These are phyloP conservation scores for Calameuta pallipes DNA, from an alignment of 2,888 invertebrate genomes.

Conservation along the genomic window DNA sequence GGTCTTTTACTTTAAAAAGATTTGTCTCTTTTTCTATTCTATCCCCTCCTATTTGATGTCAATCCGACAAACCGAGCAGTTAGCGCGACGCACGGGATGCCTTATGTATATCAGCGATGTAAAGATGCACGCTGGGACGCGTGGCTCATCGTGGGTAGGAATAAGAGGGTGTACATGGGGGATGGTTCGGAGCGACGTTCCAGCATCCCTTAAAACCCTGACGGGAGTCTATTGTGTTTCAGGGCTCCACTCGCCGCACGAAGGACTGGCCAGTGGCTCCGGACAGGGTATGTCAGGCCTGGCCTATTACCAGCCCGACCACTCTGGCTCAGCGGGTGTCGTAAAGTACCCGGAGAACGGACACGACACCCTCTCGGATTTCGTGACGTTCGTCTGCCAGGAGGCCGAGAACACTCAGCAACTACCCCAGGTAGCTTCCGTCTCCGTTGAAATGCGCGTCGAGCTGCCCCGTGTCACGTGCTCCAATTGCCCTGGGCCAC, in stretches of 20 bases:
- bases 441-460: conserved; percentile 32
- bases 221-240: conserved; percentile 49
- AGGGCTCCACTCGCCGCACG: conserved; percentile 69
- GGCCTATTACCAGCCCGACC: conserved; percentile 71
- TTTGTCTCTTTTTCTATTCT: too few relatives aligned
- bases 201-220: neutral
- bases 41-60: too few relatives aligned
- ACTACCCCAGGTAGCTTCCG: conserved; percentile 75
- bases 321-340: conserved; percentile 64
- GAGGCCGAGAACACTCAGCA: conserved; percentile 86
- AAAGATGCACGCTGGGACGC: too few relatives aligned
- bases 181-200: neutral
- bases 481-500: conserved; percentile 53
- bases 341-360: conserved; percentile 86
- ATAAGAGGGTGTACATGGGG: neutral
- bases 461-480: conserved; percentile 49
- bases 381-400: conserved; percentile 96
- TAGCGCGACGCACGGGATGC: too few relatives aligned
- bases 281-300: conserved; percentile 67
- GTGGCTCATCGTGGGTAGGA: too few relatives aligned
- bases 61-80: too few relatives aligned
- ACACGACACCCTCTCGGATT: conserved; percentile 93
- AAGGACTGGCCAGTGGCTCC: conserved; percentile 68
- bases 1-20: too few relatives aligned
- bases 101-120: too few relatives aligned